A percentile compares a stretch with the other conserved stretches of the same genome.
Conservation (phyloP, 2,888 invertebrate species). For the Mesorhabditis spiculigera region DNA sequence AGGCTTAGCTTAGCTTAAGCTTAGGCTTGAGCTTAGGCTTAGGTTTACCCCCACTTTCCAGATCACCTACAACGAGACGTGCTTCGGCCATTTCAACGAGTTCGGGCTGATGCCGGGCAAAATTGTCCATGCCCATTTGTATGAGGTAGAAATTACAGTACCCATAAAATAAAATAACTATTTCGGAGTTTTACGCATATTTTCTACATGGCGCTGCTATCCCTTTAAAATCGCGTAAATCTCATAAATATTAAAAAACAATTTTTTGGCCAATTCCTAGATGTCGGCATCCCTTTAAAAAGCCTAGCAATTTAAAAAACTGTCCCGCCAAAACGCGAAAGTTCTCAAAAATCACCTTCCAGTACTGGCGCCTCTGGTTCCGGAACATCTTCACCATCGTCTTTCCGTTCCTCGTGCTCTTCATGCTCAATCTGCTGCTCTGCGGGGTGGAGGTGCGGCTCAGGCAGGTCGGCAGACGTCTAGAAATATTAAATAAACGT, state of each 20-base stretch:
- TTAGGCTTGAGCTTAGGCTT: too few relatives aligned
- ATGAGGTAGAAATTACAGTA: slow-evolving; percentile 8
- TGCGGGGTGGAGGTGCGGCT: slow-evolving; percentile 12
- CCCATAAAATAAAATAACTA: too few relatives aligned
- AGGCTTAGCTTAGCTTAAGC: too few relatives aligned
- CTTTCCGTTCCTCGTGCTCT: slow-evolving; percentile 39
- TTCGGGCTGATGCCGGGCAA: slow-evolving; percentile 21
- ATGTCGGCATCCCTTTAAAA: too few relatives aligned
- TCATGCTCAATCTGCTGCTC: slow-evolving; percentile 31
- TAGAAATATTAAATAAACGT: slow-evolving; percentile 6
- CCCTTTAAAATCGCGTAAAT: too few relatives aligned
- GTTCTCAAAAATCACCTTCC: neutral
- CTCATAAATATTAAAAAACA: too few relatives aligned
- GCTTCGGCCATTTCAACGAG: slow-evolving; percentile 27
- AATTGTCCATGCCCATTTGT: slow-evolving; percentile 17
- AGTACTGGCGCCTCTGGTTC: slow-evolving; percentile 8
- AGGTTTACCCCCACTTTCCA: slow-evolving; percentile 13
- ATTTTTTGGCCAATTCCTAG: too few relatives aligned
- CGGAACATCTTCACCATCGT: slow-evolving; percentile 38
- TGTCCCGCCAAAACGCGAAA: neutral
- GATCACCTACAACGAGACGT: slow-evolving; percentile 21
- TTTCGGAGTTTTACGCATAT: too few relatives aligned
- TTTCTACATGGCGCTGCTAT: too few relatives aligned
- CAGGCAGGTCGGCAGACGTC: neutral
- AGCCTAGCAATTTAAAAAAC: neutral